A percentile compares a stretch with the other conserved stretches of the same genome.
Evolutionary conservation across 2,113 vertebrate species (phyloP).

Genomic region (Tringa solitaria): DNA sequence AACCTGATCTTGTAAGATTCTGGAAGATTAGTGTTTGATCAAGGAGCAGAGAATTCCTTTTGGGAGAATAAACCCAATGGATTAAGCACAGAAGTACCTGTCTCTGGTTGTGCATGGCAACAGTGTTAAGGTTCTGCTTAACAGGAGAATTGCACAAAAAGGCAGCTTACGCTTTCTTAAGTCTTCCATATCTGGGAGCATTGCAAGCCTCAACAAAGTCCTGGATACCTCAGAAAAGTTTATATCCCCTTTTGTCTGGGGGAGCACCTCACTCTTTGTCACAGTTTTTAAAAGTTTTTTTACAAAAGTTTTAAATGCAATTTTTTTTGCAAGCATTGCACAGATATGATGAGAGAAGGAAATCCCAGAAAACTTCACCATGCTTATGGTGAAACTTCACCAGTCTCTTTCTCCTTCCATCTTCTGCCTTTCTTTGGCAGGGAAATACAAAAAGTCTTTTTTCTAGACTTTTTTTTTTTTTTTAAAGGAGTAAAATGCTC

Average conservation of each 20-base stretch:
- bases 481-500: neutral
- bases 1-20: constrained; percentile 75
- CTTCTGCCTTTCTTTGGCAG: neutral
- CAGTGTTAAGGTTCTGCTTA: constrained; percentile 41
- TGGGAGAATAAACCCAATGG: constrained; percentile 57
- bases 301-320: neutral
- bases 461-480: neutral
- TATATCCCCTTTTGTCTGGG: neutral
- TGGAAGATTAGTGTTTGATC: constrained; percentile 72
- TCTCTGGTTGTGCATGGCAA: constrained; percentile 11
- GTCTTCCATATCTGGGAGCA: constrained; percentile 24
- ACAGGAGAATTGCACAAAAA: constrained; percentile 30
- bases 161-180: constrained; percentile 31
- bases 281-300: neutral
- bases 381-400: too few species aligned
- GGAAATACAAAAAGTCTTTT: neutral
- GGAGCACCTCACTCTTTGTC: neutral
- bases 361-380: neutral
- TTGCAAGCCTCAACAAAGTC: constrained; percentile 54
- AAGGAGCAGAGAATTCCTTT: constrained; percentile 53
- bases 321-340: neutral
- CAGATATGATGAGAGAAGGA: neutral
- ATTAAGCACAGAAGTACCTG: constrained; percentile 61
- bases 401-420: neutral
- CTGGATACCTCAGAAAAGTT: neutral